Evolutionary conservation across 2,113 vertebrate genomes (phyloP), one percentile per base, ranked within the genome.

Genomic region (Mastomys coucha): DNA sequence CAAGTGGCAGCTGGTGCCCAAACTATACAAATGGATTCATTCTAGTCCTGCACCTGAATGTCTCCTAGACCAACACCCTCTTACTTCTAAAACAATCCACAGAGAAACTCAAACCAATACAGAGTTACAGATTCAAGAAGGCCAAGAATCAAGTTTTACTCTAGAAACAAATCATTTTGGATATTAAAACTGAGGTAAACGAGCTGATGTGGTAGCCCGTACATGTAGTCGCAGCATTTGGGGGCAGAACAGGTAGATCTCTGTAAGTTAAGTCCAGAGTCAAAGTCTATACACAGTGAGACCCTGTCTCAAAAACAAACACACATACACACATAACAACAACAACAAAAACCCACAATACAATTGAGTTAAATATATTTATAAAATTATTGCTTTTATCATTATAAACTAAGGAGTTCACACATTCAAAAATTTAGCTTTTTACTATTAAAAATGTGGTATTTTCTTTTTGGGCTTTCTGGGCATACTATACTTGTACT

Each of bases 381-480:
- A 19, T 77, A 49, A 92, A 75, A 58, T 77, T 72, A 78, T 2
- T 53, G 31, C 76, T 91, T 75, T 91, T 56, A 53, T 88, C 78
- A 84, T 36, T 56, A 12, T 9, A n/a, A 31, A 92, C 70, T 19
- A 39, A 1, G 91, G 70, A 81, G 67, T 42, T 88, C 22, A 81
- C 75, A 70, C 4, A 49, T 65, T 70, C 31, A 82, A 33, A 90
- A 93, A 65, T 12, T 42, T 81, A 36, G 26, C 28, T n/a, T 63
- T 93, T 88, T 49, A 75, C 33, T 73, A 28, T 92, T 92, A 91
- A 65, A 89, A 53, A 93, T 33, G 22, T 65, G 14, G 45, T 86
- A 0, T 89, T 92, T 94, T 85, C 17, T 39, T 92, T 73, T 49
- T 42, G 51, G 39, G n/a, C 33, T 91, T 92, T 42, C 33, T 67